Evolutionary conservation across 2,113 vertebrate species (phyloP).

Genomic region (Tretioscincus oriximinensis): DNA sequence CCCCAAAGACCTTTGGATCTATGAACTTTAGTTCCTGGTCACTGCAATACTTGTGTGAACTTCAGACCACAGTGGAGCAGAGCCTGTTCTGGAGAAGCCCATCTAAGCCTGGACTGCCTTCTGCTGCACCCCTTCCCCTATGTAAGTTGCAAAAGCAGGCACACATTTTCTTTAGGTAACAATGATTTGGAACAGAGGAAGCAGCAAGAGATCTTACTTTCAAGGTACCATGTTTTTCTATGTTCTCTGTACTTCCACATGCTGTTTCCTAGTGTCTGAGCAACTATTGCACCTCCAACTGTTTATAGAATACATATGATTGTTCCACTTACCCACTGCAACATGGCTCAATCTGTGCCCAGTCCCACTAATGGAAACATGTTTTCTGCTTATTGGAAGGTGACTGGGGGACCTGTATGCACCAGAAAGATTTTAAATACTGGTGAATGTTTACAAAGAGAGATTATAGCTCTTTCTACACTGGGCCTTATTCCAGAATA

Average conservation of each 20-base stretch:
- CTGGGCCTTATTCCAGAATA: no score
- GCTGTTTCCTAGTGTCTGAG: background rate
- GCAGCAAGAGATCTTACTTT: background rate
- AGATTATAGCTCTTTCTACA: background rate
- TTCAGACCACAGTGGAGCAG: no score
- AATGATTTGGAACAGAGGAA: no score
- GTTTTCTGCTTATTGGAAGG: no score
- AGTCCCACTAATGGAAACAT: no score
- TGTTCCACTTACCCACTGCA: background rate
- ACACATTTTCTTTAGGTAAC: background rate
- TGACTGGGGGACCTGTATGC: background rate
- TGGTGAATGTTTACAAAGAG: background rate
- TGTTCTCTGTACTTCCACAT: background rate
- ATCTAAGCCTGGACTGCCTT: no score
- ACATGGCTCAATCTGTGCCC: background rate
- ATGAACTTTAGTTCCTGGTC: no score
- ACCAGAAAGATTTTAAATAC: background rate
- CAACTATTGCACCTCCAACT: background rate
- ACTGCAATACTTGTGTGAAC: no score
- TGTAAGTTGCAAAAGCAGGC: no score
- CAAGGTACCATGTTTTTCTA: background rate
- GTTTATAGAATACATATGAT: background rate
- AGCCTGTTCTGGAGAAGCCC: no score
- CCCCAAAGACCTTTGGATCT: no score
- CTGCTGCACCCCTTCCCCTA: no score